Conservation (phyloP, 2,113 vertebrate genomes). For the Antigone vipio region DNA sequence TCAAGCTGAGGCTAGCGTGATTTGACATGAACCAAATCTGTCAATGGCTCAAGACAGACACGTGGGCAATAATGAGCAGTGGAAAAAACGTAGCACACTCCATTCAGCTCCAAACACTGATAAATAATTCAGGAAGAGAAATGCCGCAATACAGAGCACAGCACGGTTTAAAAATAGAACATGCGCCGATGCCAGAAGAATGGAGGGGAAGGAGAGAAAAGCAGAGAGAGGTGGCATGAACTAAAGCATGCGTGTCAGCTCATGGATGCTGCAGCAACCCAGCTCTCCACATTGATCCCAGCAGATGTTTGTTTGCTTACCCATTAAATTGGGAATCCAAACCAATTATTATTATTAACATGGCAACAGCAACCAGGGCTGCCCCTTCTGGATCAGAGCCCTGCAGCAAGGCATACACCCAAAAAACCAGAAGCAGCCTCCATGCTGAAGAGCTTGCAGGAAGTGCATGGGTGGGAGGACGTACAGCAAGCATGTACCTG, state of each 20-base stretch:
- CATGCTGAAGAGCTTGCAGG: background rate
- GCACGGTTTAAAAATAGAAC: conserved; percentile 67
- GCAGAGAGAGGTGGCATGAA: background rate
- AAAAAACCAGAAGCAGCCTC: background rate
- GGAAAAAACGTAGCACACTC: conserved; percentile 31
- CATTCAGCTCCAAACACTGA: conserved; percentile 68
- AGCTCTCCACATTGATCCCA: background rate
- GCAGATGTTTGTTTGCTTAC: background rate
- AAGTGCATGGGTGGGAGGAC: accelerated
- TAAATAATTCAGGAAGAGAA: conserved; percentile 79
- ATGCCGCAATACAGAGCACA: conserved; percentile 66
- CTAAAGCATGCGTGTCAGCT: conserved; percentile 8
- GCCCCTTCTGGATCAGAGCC: background rate
- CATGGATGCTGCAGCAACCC: background rate
- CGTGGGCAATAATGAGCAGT: conserved; percentile 57
- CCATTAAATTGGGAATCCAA: background rate
- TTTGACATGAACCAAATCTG: conserved; percentile 71
- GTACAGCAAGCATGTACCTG: accelerated
- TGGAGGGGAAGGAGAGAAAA: background rate
- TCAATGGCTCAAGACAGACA: conserved; percentile 68
- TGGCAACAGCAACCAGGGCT: background rate
- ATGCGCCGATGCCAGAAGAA: background rate
- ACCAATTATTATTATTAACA: no score
- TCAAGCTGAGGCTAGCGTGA: background rate
- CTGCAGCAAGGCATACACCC: background rate